These are phyloP conservation scores for Lytechinus pictus DNA, from an alignment of 35 echinoderm and acorn worm genomes.

Conservation along the genomic window DNA sequence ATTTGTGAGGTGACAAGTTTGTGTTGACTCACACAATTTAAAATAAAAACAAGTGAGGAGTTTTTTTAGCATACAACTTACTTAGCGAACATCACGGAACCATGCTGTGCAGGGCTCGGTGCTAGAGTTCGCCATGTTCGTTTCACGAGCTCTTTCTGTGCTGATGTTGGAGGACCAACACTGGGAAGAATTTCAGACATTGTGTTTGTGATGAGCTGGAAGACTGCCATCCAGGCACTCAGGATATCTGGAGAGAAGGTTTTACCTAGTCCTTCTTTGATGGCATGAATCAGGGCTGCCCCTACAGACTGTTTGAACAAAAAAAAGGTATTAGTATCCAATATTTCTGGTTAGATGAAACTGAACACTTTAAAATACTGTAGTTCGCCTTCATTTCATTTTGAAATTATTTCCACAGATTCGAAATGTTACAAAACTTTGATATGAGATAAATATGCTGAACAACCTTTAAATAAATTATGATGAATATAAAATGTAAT, in stretches of 20 bases:
- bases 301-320: neutral
- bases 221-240: constrained; percentile 23
- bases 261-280: constrained; percentile 26
- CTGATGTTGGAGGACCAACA: neutral
- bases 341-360: no score
- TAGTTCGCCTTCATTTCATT: no score
- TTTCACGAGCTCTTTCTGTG: constrained; percentile 51
- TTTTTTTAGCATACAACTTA: neutral
- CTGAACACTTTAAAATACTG: no score
- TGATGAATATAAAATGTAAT: no score
- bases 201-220: neutral
- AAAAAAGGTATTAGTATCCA: neutral
- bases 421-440: no score
- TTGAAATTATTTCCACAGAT: no score
- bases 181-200: constrained; percentile 20
- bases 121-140: constrained; percentile 42
- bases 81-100: constrained; percentile 59
- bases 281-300: neutral
- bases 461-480: no score
- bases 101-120: constrained; percentile 43
- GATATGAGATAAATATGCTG: no score
- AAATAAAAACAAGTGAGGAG: no score
- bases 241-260: neutral
- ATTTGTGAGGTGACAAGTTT: no score
- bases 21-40: no score